phyloP scores from a whole-genome alignment of 2,113 vertebrate genomes.

The Cyprinus carpio region DNA sequence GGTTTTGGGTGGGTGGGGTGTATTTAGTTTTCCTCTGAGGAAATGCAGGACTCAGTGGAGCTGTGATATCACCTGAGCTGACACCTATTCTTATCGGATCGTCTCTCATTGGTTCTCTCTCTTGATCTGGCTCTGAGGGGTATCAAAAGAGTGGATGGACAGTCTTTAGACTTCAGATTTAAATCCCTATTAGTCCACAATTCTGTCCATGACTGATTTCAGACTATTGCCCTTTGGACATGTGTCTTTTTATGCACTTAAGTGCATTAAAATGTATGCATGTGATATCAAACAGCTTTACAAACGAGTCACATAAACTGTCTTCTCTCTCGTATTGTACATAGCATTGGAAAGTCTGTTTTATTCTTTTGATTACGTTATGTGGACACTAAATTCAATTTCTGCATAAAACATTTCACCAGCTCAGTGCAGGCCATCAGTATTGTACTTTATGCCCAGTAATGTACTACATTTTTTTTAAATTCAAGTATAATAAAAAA shows the following conservation, averaged over 20 bases:
- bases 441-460: too few species aligned
- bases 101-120: background rate
- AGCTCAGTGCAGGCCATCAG: too few species aligned
- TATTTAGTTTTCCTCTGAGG: conserved; percentile 22
- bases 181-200: background rate
- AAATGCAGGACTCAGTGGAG: conserved; percentile 27
- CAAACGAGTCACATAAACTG: background rate
- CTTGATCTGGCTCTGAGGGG: conserved; percentile 3
- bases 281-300: background rate
- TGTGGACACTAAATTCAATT: background rate
- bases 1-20: conserved; percentile 30
- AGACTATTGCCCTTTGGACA: background rate
- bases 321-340: background rate
- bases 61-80: conserved; percentile 42
- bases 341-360: background rate
- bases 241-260: background rate
- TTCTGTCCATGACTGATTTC: background rate
- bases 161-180: background rate
- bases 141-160: background rate
- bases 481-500: too few species aligned
- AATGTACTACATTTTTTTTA: too few species aligned
- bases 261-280: background rate
- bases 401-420: too few species aligned
- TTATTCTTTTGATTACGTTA: background rate
- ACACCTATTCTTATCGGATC: background rate